Evolutionary conservation across 1,140 invertebrate species (phyloP), one percentile per base, ranked within the genome.

Genomic region (Zaprionus nigranus): DNA sequence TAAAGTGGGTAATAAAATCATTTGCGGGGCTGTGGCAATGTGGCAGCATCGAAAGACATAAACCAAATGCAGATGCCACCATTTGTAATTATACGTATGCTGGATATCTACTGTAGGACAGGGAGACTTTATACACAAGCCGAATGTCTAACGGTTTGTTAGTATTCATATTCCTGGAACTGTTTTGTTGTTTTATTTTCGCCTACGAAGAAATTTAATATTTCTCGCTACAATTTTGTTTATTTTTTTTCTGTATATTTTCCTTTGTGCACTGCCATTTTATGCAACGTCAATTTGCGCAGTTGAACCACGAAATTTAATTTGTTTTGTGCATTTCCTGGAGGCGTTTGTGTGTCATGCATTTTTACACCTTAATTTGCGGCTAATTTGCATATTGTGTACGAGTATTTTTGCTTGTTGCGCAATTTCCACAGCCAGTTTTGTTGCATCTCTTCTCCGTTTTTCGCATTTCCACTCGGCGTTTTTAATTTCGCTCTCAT

Each of bases 361-460:
- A 87, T 87, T 88, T 84, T 87, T 87, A 88, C 84, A 88, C 84
- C 84, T 87, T 88, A 87, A 87, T 87, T 88, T 87, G 84, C 71
- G 66, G 84, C 84, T 87, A 87, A 87, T 87, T 87, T 87, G 84
- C 84, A 87, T 87, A 78, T 81, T 81, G 81, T 88, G 83, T 88
- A 57, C 51, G 66, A 75, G 53, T 61, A 78, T 87, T 77, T 79
- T 78, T 64, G 80, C 80, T 78, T 83, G 83, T 80, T 87, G 83
- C 78, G 64, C 84, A 88, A 75, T 83, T 88, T 78, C 78, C 67
- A 54, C 36, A 26, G 28, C 68, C 64, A 51, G 20, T 46, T 11
- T 53, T n/a, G 20, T 46, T 17, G 57, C 57, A 56, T 79, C 67
- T 75, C 60, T 40, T 56, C 36, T n/a, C 15, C 46, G 3, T 15